Percentiles rank a stretch among this genome's conserved stretches.
phyloP scores from a whole-genome alignment of 2,113 vertebrate species.

The Eptesicus fuscus region DNA sequence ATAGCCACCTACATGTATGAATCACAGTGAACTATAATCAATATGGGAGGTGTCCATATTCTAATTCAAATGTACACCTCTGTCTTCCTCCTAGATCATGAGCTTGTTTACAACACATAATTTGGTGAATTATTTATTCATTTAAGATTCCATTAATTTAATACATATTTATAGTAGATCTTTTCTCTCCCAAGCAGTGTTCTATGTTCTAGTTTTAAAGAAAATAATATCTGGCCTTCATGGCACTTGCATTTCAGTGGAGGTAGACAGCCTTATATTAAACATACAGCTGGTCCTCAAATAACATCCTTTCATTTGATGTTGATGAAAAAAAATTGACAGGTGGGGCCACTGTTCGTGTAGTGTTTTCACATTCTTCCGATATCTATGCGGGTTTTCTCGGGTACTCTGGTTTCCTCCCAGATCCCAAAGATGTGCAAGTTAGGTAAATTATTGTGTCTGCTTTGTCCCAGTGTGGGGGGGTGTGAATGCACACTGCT shows the following conservation, averaged over 20 bases:
- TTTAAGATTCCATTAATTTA: too few species aligned
- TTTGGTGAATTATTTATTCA: too few species aligned
- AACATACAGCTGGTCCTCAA: neutral
- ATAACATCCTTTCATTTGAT: neutral
- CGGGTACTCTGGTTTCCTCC: neutral
- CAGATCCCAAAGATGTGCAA: neutral
- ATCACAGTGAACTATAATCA: too few species aligned
- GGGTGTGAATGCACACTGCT: too few species aligned
- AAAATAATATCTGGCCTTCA: neutral
- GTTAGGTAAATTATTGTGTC: neutral
- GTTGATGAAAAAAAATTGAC: neutral
- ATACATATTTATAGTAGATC: too few species aligned
- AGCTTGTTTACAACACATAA: too few species aligned
- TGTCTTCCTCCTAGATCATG: too few species aligned
- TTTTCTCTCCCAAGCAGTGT: too few species aligned
- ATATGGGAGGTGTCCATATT: too few species aligned
- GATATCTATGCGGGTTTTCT: neutral
- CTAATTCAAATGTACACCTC: too few species aligned
- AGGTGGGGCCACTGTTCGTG: neutral
- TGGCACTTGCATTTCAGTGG: neutral
- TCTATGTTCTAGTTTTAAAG: too few species aligned
- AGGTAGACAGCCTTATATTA: neutral
- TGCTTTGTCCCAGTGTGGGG: neutral
- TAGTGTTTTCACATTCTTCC: neutral
- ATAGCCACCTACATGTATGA: too few species aligned